These are phyloP conservation scores for Natrix natrix DNA, from an alignment of 2,797 vertebrate genomes.

Conservation along the genomic window DNA sequence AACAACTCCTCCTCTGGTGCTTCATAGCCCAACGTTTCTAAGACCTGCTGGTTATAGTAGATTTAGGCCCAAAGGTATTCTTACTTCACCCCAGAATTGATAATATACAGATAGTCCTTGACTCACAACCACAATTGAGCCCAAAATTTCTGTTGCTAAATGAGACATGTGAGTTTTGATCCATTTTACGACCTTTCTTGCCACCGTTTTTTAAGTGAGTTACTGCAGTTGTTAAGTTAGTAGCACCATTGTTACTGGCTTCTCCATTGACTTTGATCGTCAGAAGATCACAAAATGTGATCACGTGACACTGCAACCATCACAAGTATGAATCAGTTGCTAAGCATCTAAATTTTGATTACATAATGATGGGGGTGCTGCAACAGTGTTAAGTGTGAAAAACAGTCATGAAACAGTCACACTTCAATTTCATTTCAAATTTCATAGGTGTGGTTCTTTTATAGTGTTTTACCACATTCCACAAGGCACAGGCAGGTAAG, in stretches of 20 bases:
- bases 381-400: neutral
- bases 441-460: neutral
- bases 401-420: neutral
- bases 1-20: neutral
- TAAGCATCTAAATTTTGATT: neutral
- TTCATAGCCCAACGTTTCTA: neutral
- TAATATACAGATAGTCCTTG: neutral
- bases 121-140: neutral
- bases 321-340: neutral
- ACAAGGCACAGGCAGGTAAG: neutral
- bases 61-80: neutral
- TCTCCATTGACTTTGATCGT: neutral
- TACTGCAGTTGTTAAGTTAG: neutral
- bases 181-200: neutral
- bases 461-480: neutral
- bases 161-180: neutral
- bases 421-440: neutral
- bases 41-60: neutral
- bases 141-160: neutral
- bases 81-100: neutral
- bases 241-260: neutral
- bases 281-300: neutral
- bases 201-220: neutral
- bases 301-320: neutral
- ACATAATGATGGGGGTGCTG: neutral